These are phyloP conservation scores for Ispidina lecontei DNA, from an alignment of 2,797 vertebrate genomes.

Conservation along the genomic window DNA sequence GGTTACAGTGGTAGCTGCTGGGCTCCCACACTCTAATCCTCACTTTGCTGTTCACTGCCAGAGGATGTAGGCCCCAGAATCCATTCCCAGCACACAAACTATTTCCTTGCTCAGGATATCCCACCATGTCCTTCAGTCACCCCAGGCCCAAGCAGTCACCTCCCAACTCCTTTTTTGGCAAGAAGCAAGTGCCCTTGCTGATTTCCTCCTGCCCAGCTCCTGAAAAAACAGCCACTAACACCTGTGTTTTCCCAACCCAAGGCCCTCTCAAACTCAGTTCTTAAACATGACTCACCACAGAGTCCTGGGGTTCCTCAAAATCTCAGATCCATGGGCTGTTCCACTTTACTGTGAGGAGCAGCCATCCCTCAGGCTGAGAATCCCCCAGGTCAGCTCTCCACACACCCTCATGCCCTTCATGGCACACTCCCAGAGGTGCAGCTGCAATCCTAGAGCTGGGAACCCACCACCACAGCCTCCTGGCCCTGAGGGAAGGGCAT, in stretches of 20 bases:
- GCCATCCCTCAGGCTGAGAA: neutral
- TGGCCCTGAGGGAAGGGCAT: neutral
- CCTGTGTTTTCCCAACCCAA: neutral
- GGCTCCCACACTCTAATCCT: neutral
- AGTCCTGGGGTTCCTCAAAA: neutral
- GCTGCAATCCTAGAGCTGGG: neutral
- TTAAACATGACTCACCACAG: neutral
- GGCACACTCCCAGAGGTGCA: rapidly evolving
- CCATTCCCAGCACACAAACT: neutral
- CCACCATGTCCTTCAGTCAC: neutral
- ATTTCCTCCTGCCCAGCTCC: neutral
- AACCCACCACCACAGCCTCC: neutral
- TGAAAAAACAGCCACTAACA: neutral
- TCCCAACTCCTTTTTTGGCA: neutral
- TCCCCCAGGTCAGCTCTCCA: neutral
- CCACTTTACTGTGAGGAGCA: neutral
- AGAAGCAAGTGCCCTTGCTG: neutral
- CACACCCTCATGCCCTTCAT: rapidly evolving
- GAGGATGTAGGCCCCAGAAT: neutral
- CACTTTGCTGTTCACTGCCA: neutral
- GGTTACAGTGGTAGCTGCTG: neutral
- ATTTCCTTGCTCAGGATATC: neutral
- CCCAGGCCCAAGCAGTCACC: neutral
- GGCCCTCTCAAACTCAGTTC: neutral
- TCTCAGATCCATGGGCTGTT: neutral